Evolutionary conservation across 1,140 invertebrate genomes (phyloP).

Genomic region (Cydia fagiglandana): DNA sequence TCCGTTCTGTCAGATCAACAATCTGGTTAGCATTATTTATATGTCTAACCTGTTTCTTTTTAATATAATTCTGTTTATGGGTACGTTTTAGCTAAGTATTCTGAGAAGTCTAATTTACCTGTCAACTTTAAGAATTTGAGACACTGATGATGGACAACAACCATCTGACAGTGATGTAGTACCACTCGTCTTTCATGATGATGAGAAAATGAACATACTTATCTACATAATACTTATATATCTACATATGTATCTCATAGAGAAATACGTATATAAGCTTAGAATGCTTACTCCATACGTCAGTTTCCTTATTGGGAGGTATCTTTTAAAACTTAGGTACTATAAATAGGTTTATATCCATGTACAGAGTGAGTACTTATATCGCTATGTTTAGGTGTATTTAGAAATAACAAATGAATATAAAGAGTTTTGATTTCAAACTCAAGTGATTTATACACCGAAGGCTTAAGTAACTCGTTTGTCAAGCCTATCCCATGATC

Average conservation of each 20-base stretch:
- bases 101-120: not conserved
- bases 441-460: not conserved
- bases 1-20: not conserved
- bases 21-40: not conserved
- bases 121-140: not conserved
- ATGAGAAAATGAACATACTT: not conserved
- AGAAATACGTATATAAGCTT: too few species aligned
- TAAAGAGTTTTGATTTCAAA: not conserved
- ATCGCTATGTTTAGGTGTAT: too few species aligned
- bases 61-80: not conserved
- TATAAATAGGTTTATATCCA: too few species aligned
- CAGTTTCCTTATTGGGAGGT: too few species aligned
- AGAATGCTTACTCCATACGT: too few species aligned
- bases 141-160: too few species aligned
- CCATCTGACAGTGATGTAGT: not conserved
- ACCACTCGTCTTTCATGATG: not conserved
- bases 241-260: too few species aligned
- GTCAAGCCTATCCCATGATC: not conserved
- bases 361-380: too few species aligned
- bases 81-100: not conserved
- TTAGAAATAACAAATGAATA: not conserved
- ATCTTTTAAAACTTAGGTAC: too few species aligned
- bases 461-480: not conserved
- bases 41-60: not conserved
- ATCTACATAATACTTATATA: too few species aligned